Evolutionary conservation across 2,797 vertebrate genomes (phyloP).

Genomic region (Coregonus sp.): DNA sequence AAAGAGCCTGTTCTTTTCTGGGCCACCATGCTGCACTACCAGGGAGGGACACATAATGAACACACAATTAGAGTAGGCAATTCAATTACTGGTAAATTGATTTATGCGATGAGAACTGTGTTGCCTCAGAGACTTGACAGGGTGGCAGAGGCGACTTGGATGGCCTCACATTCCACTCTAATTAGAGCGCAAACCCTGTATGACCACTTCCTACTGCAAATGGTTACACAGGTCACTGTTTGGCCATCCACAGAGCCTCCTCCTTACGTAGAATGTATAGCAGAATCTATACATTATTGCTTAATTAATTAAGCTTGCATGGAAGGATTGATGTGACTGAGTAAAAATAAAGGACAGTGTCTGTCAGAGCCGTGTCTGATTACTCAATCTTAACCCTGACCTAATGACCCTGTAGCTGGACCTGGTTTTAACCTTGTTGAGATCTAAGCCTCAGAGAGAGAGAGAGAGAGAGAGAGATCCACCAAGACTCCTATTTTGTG

Average conservation of each 20-base stretch:
- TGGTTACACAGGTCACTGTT: too few relatives aligned
- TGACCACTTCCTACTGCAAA: too few relatives aligned
- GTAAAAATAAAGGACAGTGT: background rate
- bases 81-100: conserved; percentile 71
- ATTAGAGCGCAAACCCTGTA: too few relatives aligned
- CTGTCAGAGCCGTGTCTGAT: background rate
- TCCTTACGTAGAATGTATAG: background rate
- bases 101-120: conserved; percentile 24
- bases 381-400: background rate
- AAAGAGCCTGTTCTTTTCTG: conserved; percentile 51
- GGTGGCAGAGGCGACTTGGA: conserved; percentile 34
- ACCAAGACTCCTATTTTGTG: conserved; percentile 19
- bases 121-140: conserved; percentile 42
- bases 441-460: background rate
- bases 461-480: background rate
- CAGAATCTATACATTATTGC: conserved; percentile 1
- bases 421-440: background rate
- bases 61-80: conserved; percentile 67
- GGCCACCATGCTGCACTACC: conserved; percentile 55
- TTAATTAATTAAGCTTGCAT: background rate
- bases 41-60: conserved; percentile 57
- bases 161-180: conserved; percentile 10
- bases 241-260: too few relatives aligned
- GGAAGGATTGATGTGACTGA: background rate
- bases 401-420: background rate